phyloP scores from a whole-genome alignment of 2,888 invertebrate species.

The Eubasilissa splendida region DNA sequence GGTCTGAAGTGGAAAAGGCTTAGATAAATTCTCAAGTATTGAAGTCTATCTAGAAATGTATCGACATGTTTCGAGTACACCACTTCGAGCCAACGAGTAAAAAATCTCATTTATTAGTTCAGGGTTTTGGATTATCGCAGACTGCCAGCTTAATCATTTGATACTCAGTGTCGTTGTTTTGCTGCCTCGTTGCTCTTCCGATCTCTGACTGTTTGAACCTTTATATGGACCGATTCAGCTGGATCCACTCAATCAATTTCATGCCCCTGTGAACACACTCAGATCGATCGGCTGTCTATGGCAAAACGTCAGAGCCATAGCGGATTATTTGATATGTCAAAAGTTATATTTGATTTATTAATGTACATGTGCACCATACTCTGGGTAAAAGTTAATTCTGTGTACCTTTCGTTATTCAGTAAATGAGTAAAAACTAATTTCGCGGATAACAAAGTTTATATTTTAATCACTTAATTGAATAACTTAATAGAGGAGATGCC shows the following conservation, averaged over 20 bases:
- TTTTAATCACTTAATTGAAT: slow-evolving; percentile 16
- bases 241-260: slow-evolving; percentile 57
- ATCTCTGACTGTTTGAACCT: slow-evolving; percentile 21
- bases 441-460: slow-evolving; percentile 11
- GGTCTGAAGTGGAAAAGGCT: slow-evolving; percentile 32
- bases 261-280: slow-evolving; percentile 44
- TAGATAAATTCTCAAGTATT: slow-evolving; percentile 7
- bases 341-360: slow-evolving; percentile 27
- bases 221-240: slow-evolving; percentile 36
- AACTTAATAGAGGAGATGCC: not conserved
- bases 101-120: not conserved
- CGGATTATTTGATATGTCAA: slow-evolving; percentile 31
- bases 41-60: slow-evolving; percentile 10
- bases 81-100: not conserved
- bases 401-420: not conserved
- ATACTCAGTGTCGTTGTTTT: slow-evolving; percentile 17
- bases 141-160: not conserved
- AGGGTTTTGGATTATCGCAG: not conserved
- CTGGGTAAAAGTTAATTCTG: slow-evolving; percentile 7
- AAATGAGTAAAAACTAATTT: slow-evolving; percentile 34
- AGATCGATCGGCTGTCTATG: slow-evolving; percentile 51
- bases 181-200: slow-evolving; percentile 15
- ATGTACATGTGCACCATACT: not conserved
- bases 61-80: not conserved
- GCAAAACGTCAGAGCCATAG: slow-evolving; percentile 37